Base-by-base conservation (phyloP, 2,888 invertebrate genomes). In the Platynereis dumerilii region DNA sequence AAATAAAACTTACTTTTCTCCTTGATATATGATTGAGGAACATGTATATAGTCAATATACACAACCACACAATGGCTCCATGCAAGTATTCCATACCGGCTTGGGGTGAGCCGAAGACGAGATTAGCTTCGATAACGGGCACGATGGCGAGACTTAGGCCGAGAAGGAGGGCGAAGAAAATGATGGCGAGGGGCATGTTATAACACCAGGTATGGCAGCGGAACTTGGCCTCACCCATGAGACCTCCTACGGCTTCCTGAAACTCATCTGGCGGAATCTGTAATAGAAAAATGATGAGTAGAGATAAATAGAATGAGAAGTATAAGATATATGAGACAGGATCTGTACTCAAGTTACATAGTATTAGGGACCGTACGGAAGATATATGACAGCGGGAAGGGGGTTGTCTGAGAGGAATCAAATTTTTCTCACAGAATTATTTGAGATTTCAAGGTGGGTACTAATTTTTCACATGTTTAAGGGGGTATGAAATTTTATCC, bases 121-220 rank as follows among this genome's bases (percentile, higher is more conserved):
- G 58, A 20, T 64, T 58, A 24, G 63, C 60, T 61, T 72, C 72
- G 15, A 70, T 48, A 42, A 70, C 22, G n/a, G 72, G 72, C 10
- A 69, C 65, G 29, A 70, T 28, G 53, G 66, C 44, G 12, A 72
- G 64, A 52, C 71, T 68, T 39, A 67, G 59, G 22, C 55, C 66
- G 44, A 72, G 69, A 27, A 72, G 61, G 10, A 68, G 45, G 45
- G 64, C 60, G 63, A 72, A 72, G 64, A 68, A 62, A 5, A 72
- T 54, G 17, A 71, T 56, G 24, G 72, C 71, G 42, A 60, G 65
- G 15, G 72, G 72, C n/a, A 69, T 68, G 61, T 72, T 72, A 68
- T 72, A 72, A 64, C 71, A 72, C 66, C 70, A 69, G 29, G 72
- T 64, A 58, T 72, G 72, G 55, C 67, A 72, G 24, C 62, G 64